Percentiles rank a stretch among this genome's conserved stretches.
Evolutionary conservation across 2,797 vertebrate species (phyloP).

Genomic region (Pterois miles): DNA sequence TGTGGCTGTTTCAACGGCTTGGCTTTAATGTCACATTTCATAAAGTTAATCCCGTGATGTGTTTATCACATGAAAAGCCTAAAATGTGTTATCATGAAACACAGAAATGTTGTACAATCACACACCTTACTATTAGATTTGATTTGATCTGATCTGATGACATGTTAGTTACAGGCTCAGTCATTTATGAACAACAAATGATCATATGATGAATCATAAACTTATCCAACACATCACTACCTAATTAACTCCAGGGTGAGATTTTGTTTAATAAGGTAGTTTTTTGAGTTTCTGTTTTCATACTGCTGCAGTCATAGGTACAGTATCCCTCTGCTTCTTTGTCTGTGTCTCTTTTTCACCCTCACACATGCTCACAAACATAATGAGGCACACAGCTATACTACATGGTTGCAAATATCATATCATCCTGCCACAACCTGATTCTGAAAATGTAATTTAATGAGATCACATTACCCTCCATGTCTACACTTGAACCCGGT

Average conservation of each 20-base stretch:
- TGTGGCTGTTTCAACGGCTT: too few relatives aligned
- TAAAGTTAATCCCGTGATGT: too few relatives aligned
- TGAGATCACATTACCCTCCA: not conserved
- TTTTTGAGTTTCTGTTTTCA: too few relatives aligned
- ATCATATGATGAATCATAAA: not conserved
- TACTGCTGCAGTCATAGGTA: not conserved
- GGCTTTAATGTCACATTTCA: too few relatives aligned
- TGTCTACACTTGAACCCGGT: conserved; percentile 7
- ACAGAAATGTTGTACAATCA: too few relatives aligned
- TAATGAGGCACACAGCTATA: not conserved
- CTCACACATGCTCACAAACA: not conserved
- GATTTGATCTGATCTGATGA: too few relatives aligned
- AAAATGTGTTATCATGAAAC: too few relatives aligned
- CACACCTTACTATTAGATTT: too few relatives aligned
- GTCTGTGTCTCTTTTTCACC: not conserved
- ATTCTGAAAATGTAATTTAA: conserved; percentile 14
- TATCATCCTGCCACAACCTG: conserved; percentile 1
- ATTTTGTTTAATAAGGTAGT: not conserved
- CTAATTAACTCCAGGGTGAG: not conserved
- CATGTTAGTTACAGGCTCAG: not conserved
- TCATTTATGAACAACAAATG: not conserved
- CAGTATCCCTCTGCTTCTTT: not conserved
- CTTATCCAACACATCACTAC: not conserved
- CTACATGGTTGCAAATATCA: not conserved
- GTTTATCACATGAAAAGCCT: too few relatives aligned